Base-by-base conservation (phyloP, 2,888 invertebrate genomes). In the Diplazon laetatorius region DNA sequence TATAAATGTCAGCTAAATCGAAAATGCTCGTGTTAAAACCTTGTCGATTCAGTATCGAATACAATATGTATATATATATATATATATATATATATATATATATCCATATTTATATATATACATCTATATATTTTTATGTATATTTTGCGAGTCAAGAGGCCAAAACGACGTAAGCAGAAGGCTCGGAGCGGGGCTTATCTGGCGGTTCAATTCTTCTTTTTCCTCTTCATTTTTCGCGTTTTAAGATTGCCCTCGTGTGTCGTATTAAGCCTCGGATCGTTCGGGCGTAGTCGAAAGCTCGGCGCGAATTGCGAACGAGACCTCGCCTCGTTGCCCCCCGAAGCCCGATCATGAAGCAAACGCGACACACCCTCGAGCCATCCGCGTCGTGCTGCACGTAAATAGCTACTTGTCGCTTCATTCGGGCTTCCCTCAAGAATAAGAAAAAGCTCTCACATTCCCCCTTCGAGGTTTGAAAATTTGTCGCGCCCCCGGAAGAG, bases 371-470 rank as follows among this genome's bases (percentile, higher is more conserved):
- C 75, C 80, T 81, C 76, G 83, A 83, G 84, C 81, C 75, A n/a
- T 52, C 74, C 74, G 74, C 76, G 78, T 81, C 82, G 83, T 81
- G 78, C 82, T 83, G 86, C 88, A 89, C 89, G 86, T 90, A 89
- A 90, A 90, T 90, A 89, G 89, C 90, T 90, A 90, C 89, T 90
- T 90, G 88, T 90, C 90, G 89, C 90, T 87, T 90, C 88, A 86
- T 90, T 90, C 42, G 42, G 25, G 66, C 18, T 55, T 66, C 66
- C 52, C 30, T 50, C 48, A 50, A n/a, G 52, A 66, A 65, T 3
- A 9, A 57, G 35, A 57, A 57, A 4, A 75, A 65, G 25, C 59
- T 62, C 68, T 22, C 18, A n/a, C n/a, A n/a, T 16, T 16, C 42
- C 39, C 68, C 65, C 65, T 48, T 42, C 37, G 42, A 52, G 30